A percentile compares a stretch with the other conserved stretches of the same genome.
These are phyloP conservation scores for Odontamblyopus lacepedii DNA, from an alignment of 2,797 vertebrate genomes.

Conservation along the genomic window DNA sequence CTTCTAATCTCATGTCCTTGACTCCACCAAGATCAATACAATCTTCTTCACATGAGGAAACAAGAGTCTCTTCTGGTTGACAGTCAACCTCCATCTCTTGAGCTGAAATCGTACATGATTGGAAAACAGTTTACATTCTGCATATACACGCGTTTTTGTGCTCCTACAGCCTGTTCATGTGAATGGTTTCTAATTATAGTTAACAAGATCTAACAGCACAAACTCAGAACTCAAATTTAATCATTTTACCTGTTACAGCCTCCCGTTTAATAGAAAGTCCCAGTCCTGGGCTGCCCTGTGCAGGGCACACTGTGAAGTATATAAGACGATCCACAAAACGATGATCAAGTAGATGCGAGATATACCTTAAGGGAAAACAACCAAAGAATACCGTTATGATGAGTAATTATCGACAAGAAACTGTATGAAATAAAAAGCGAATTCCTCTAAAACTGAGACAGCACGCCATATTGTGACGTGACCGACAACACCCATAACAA, in stretches of 20 bases:
- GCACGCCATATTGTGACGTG: constrained; percentile 56
- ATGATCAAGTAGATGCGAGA: neutral
- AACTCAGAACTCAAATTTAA: neutral
- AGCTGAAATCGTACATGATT: neutral
- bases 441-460: neutral
- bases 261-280: constrained; percentile 61
- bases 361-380: neutral
- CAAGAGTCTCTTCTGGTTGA: constrained; percentile 81
- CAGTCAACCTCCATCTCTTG: constrained; percentile 87
- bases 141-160: no score
- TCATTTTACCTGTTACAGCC: constrained; percentile 46
- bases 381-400: neutral
- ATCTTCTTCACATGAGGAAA: constrained; percentile 79
- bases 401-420: neutral
- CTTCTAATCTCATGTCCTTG: constrained; percentile 96
- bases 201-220: neutral
- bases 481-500: constrained; percentile 24
- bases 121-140: neutral
- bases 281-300: constrained; percentile 35
- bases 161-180: no score
- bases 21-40: constrained; percentile 81
- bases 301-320: constrained; percentile 9
- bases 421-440: neutral
- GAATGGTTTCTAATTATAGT: neutral
- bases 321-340: neutral